Conservation (phyloP, 2,797 vertebrate species). For the Malurus leucopterus region DNA sequence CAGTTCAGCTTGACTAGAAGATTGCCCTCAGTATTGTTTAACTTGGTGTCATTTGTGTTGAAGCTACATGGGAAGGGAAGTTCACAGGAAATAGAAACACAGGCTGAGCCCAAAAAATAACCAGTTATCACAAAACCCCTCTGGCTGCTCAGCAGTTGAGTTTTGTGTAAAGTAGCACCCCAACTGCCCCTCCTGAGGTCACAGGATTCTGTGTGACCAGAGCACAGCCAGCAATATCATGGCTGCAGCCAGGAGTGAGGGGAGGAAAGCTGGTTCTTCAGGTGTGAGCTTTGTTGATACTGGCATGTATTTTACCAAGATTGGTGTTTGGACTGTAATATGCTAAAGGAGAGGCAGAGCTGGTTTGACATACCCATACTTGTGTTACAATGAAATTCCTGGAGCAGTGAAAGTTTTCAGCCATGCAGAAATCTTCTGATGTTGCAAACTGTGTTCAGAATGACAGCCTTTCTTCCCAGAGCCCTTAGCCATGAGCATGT, state of each 20-base stretch:
- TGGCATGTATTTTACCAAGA: neutral
- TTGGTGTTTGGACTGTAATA: neutral
- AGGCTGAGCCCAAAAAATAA: neutral
- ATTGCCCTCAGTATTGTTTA: neutral
- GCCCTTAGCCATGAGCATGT: neutral
- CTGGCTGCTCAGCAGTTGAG: neutral
- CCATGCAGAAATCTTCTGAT: neutral
- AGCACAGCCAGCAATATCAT: neutral
- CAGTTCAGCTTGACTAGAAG: neutral
- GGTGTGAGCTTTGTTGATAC: neutral
- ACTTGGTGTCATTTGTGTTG: neutral
- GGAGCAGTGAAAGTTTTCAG: conserved; percentile 6
- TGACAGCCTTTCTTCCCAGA: neutral
- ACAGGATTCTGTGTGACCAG: neutral
- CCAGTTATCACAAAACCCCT: neutral
- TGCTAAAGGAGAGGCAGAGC: neutral
- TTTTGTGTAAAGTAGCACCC: neutral
- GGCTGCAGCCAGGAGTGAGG: neutral
- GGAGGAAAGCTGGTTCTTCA: neutral
- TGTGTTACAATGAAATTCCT: neutral
- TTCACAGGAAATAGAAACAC: neutral
- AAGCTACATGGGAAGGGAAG: neutral
- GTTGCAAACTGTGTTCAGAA: neutral
- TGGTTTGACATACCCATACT: neutral
- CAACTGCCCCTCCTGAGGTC: neutral